These are phyloP conservation scores for Takifugu bimaculatus DNA, from an alignment of 2,113 vertebrate species.

Conservation along the genomic window DNA sequence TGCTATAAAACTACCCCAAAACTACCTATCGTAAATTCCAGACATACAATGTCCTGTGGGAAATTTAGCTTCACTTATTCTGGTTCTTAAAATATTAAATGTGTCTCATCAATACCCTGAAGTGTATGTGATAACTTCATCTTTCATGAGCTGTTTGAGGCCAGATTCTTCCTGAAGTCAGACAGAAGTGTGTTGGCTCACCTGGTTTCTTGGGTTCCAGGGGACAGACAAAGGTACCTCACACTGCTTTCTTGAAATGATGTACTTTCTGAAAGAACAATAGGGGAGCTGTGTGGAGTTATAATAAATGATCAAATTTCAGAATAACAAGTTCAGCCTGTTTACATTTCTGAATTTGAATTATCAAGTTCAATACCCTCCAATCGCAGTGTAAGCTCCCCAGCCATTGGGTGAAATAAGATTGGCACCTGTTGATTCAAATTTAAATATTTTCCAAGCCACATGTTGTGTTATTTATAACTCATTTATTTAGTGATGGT, in stretches of 20 bases:
- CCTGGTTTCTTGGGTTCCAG: conserved; percentile 95
- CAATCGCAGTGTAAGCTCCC: too few species aligned
- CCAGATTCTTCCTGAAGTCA: not conserved
- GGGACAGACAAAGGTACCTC: conserved; percentile 89
- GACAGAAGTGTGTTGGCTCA: conserved; percentile 42
- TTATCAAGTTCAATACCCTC: too few species aligned
- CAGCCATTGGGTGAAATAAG: too few species aligned
- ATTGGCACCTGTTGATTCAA: too few species aligned
- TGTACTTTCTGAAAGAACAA: conserved; percentile 82
- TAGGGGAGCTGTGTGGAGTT: not conserved
- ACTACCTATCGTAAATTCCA: not conserved
- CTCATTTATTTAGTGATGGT: too few species aligned
- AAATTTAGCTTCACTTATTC: not conserved
- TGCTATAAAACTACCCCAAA: too few species aligned
- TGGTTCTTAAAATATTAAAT: too few species aligned
- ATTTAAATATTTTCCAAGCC: too few species aligned
- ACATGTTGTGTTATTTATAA: too few species aligned
- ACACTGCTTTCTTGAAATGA: conserved; percentile 82
- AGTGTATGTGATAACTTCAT: too few species aligned
- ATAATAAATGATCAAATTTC: not conserved
- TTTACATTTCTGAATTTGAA: too few species aligned
- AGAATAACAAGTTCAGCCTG: not conserved
- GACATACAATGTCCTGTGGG: not conserved
- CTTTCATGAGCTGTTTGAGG: not conserved
- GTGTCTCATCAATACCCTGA: too few species aligned